A percentile compares a stretch with the other conserved stretches of the same genome.
phyloP scores from a whole-genome alignment of 2,113 vertebrate species.

The Mesembrinibis cayennensis region DNA sequence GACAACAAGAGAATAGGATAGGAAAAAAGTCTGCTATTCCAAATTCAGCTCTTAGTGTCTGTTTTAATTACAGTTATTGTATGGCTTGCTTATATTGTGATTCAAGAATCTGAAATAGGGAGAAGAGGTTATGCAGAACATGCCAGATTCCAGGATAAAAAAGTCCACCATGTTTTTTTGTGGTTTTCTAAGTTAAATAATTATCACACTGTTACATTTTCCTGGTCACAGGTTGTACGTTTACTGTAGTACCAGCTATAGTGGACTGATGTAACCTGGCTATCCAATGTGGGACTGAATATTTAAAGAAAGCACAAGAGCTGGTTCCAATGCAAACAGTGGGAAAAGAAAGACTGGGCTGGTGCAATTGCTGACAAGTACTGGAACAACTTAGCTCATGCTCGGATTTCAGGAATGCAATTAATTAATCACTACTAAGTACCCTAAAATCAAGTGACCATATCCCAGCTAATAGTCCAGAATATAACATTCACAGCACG shows the following conservation, averaged over 20 bases:
- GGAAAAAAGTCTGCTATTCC: not conserved
- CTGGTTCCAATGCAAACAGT: conserved; percentile 40
- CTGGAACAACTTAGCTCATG: conserved; percentile 69
- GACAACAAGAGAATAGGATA: not conserved
- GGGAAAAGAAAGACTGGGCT: conserved; percentile 7
- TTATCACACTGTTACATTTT: not conserved
- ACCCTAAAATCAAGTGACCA: conserved; percentile 49
- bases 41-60: not conserved
- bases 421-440: conserved; percentile 62
- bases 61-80: not conserved
- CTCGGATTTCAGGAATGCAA: conserved; percentile 46
- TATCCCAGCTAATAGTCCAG: conserved; percentile 44
- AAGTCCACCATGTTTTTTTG: not conserved
- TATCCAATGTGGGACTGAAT: not conserved
- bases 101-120: not conserved
- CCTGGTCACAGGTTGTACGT: not conserved
- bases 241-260: not conserved
- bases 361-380: conserved; percentile 31
- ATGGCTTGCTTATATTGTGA: not conserved
- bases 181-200: not conserved
- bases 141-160: not conserved
- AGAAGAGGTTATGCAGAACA: not conserved
- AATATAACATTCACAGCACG: conserved; percentile 17
- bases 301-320: not conserved
- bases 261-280: not conserved